phyloP scores from a whole-genome alignment of 2,797 vertebrate genomes.

The Capromys pilorides region DNA sequence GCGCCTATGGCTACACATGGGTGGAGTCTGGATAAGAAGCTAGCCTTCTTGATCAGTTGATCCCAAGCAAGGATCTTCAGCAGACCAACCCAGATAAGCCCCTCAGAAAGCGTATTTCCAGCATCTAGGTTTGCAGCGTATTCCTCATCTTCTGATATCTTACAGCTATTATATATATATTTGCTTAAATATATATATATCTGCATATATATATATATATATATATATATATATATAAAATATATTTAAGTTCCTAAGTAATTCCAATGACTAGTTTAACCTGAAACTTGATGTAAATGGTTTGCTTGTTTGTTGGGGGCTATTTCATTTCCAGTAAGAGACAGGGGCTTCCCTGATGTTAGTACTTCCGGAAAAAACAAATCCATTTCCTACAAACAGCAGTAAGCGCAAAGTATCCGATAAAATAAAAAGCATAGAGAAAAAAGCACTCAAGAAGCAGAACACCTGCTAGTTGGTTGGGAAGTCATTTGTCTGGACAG shows the following conservation, averaged over 20 bases:
- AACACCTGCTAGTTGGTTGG: neutral
- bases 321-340: neutral
- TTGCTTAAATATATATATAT: no score
- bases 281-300: neutral
- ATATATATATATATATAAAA: no score
- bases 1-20: neutral
- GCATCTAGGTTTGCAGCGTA: neutral
- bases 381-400: neutral
- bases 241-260: neutral
- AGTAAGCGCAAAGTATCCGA: neutral
- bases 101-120: neutral
- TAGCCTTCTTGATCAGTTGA: neutral
- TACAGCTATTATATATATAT: neutral
- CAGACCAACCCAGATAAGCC: neutral
- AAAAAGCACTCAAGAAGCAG: neutral
- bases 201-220: no score
- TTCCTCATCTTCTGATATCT: neutral
- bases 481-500: conserved; percentile 24
- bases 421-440: neutral
- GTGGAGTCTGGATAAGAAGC: neutral
- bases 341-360: neutral
- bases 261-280: neutral
- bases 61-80: neutral
- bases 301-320: neutral
- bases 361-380: neutral